Evolutionary conservation across 2,888 invertebrate genomes (phyloP).

Genomic region (Lepidochrysops patricia): DNA sequence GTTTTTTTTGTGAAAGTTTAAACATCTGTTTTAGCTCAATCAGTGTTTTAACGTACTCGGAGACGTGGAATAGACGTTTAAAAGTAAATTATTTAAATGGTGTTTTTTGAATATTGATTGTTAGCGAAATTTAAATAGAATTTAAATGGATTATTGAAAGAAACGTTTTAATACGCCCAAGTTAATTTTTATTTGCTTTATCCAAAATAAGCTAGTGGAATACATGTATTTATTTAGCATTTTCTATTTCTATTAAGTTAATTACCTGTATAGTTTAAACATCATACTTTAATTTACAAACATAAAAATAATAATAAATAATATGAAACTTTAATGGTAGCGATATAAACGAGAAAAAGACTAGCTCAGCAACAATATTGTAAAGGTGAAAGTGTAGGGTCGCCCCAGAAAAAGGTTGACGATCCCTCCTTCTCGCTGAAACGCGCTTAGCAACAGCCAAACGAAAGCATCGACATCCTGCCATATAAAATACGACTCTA

Average conservation of each 20-base stretch:
- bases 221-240: too few relatives aligned
- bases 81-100: background rate
- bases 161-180: too few relatives aligned
- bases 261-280: too few relatives aligned
- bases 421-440: conserved; percentile 43
- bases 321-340: background rate
- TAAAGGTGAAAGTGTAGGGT: conserved; percentile 55
- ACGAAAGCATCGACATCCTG: conserved; percentile 40
- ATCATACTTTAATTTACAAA: too few relatives aligned
- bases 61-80: background rate
- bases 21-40: conserved; percentile 2
- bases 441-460: conserved; percentile 64
- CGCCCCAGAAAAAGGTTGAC: conserved; percentile 63
- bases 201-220: too few relatives aligned
- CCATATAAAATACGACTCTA: conserved; percentile 31
- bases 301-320: background rate
- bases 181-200: too few relatives aligned
- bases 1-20: background rate
- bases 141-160: background rate
- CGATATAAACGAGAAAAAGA: background rate
- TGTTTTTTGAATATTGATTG: background rate
- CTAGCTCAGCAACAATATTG: conserved; percentile 9
- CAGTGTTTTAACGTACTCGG: background rate
- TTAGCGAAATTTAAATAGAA: background rate
- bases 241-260: too few relatives aligned